These are phyloP conservation scores for Stenolophus ochropezus DNA, from an alignment of 2,888 invertebrate genomes.

Conservation along the genomic window DNA sequence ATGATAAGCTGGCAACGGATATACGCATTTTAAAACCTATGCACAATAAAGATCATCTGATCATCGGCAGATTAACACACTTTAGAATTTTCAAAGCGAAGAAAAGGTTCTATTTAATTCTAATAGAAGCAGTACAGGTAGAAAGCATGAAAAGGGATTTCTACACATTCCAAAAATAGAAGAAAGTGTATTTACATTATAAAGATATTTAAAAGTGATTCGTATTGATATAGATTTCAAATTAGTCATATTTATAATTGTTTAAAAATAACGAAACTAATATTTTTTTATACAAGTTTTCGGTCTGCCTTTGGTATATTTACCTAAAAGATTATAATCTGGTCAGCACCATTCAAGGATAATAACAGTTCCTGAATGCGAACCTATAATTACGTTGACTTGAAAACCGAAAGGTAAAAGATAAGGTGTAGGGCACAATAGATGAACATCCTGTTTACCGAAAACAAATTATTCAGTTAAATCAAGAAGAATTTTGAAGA, in stretches of 20 bases:
- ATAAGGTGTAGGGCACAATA: constrained; percentile 3
- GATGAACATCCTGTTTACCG: constrained; percentile 5
- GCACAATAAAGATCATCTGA: constrained; percentile 3
- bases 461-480: background rate
- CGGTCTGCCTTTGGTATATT: background rate
- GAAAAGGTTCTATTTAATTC: constrained; percentile 23
- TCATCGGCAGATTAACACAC: constrained; percentile 45
- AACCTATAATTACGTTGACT: constrained; percentile 1
- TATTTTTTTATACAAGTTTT: background rate
- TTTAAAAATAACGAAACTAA: too few species aligned
- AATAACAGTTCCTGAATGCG: background rate
- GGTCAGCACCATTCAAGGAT: background rate
- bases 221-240: too few species aligned
- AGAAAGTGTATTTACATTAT: background rate
- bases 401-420: background rate
- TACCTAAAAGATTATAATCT: background rate
- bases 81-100: constrained; percentile 1
- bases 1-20: background rate
- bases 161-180: constrained; percentile 23
- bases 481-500: background rate
- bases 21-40: background rate
- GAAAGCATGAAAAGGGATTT: background rate
- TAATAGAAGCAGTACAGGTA: constrained; percentile 9
- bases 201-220: background rate
- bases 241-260: too few species aligned